A percentile compares a stretch with the other conserved stretches of the same genome.
Conservation (phyloP, 2,888 invertebrate genomes). For the Parnassius smintheus region DNA sequence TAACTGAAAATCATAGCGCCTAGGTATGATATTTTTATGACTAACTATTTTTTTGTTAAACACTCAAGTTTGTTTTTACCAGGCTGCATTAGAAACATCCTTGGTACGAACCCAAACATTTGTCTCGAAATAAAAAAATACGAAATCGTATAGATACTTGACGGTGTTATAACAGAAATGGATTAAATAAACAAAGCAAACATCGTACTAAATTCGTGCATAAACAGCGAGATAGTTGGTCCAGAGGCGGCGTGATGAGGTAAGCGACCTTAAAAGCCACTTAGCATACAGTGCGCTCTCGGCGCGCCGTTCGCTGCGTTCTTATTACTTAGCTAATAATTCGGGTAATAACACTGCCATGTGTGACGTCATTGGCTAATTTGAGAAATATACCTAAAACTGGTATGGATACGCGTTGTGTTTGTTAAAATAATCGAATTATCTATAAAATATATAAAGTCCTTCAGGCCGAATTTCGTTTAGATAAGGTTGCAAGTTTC, state of each 20-base stretch:
- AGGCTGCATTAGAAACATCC: conserved; percentile 29
- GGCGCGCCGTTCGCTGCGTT: conserved; percentile 59
- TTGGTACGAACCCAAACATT: conserved; percentile 27
- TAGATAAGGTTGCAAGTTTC: no score
- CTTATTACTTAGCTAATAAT: conserved; percentile 70
- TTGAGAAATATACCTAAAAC: neutral
- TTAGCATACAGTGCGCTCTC: conserved; percentile 62
- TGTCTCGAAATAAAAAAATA: conserved; percentile 28
- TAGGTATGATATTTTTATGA: conserved; percentile 45
- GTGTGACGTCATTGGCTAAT: conserved; percentile 27
- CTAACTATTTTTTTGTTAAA: conserved; percentile 43
- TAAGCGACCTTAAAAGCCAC: conserved; percentile 79
- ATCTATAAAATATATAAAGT: no score
- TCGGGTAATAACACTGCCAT: conserved; percentile 50
- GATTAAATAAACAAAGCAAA: conserved; percentile 54
- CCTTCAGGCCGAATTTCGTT: no score
- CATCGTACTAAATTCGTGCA: conserved; percentile 56
- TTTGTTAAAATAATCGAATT: no score
- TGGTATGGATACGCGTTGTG: no score
- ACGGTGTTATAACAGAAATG: conserved; percentile 40
- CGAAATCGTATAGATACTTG: conserved; percentile 18
- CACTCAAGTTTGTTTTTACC: conserved; percentile 28
- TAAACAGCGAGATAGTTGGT: conserved; percentile 54
- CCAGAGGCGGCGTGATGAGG: conserved; percentile 65
- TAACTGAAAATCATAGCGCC: conserved; percentile 45